Evolutionary conservation across 1,140 invertebrate genomes (phyloP).

Genomic region (Lepeophtheirus salmonis): DNA sequence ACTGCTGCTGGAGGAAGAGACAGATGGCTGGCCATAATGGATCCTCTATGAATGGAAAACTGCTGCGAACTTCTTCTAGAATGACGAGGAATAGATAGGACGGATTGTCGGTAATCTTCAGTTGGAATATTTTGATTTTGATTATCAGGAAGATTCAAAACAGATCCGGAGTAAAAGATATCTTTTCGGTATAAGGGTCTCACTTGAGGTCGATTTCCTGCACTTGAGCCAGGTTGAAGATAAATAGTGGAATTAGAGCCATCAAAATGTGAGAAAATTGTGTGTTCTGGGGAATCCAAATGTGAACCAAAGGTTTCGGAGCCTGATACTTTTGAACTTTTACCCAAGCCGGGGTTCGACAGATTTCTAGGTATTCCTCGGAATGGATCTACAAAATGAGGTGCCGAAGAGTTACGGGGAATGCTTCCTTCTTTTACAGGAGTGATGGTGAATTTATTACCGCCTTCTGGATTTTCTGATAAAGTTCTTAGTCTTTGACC

Average conservation of each 20-base stretch:
- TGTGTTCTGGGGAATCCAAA: background rate
- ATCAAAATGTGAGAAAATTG: background rate
- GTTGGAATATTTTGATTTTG: background rate
- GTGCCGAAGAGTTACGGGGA: conserved; percentile 10
- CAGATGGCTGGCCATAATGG: conserved; percentile 11
- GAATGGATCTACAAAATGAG: conserved; percentile 7
- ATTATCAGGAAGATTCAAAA: conserved; percentile 44
- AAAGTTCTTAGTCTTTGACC: background rate
- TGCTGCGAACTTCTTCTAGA: background rate
- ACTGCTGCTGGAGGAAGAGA: conserved; percentile 1
- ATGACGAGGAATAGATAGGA: conserved; percentile 36
- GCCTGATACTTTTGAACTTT: background rate
- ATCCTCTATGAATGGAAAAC: conserved; percentile 7
- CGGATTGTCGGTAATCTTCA: conserved; percentile 81
- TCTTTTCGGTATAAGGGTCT: conserved; percentile 85
- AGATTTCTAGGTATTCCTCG: conserved; percentile 4
- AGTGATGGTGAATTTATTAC: background rate
- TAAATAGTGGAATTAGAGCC: background rate
- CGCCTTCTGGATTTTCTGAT: background rate
- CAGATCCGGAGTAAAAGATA: conserved; percentile 92
- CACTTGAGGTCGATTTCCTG: conserved; percentile 39
- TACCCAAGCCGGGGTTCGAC: conserved; percentile 6
- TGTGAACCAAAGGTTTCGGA: background rate
- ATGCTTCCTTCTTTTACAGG: conserved; percentile 1
- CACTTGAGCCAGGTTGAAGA: background rate